Evolutionary conservation across 2,113 vertebrate genomes (phyloP).

Genomic region (Australoheros scitulus): DNA sequence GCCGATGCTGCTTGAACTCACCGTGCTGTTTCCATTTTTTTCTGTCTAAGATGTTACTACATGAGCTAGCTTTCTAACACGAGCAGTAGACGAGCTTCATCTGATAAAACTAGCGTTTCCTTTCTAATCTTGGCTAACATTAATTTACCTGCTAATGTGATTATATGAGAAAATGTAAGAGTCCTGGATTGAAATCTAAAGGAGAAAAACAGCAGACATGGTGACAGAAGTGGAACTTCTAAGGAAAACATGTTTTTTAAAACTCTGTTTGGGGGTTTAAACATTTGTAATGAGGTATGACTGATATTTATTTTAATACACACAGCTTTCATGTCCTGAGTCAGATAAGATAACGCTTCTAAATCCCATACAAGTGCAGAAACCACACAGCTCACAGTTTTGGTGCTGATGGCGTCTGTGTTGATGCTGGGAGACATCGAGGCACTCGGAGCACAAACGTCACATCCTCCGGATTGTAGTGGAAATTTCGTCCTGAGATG

Average conservation of each 20-base stretch:
- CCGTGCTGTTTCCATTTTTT: neutral
- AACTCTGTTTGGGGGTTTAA: neutral
- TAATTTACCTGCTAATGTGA: neutral
- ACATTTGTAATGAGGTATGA: neutral
- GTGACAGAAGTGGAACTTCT: neutral
- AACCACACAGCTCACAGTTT: neutral
- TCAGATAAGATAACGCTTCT: neutral
- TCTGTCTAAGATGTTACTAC: neutral
- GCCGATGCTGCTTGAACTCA: too few relatives aligned
- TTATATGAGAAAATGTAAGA: too few relatives aligned
- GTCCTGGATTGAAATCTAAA: too few relatives aligned
- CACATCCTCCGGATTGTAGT: neutral
- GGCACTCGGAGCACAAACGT: neutral
- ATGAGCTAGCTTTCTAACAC: neutral
- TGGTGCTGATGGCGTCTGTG: neutral
- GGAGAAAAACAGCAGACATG: neutral
- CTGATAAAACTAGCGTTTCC: neutral
- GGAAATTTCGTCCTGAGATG: neutral
- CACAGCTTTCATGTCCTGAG: too few relatives aligned
- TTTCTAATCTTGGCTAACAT: too few relatives aligned
- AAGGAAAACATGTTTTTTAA: neutral
- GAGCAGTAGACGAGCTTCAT: too few relatives aligned
- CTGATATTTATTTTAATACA: neutral
- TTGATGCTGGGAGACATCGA: neutral
- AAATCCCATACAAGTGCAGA: too few relatives aligned